Evolutionary conservation across 2,113 vertebrate genomes (phyloP), one percentile per base, ranked within the genome.

Genomic region (Miniopterus natalensis): DNA sequence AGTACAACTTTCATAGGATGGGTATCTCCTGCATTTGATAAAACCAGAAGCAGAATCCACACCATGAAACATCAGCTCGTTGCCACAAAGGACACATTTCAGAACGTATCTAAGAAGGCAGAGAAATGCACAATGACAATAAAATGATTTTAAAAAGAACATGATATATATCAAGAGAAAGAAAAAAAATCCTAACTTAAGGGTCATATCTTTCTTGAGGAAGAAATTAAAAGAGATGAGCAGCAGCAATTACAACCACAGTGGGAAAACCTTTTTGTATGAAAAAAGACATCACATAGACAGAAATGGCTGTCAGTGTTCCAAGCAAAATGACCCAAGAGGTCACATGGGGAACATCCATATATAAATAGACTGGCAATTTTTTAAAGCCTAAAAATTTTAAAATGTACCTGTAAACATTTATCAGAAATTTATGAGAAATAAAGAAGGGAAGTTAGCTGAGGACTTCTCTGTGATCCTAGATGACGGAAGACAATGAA

Each of bases 351-450:
- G 36, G 18, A 40, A 63, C 8, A 0, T 1, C 17, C 23, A 18
- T 0, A 0, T 23, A 31, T 11, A n/a, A 23, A 42, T 0, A 40
- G 45, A 40, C 1, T 1, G 8, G 9, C 0, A 9, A 51, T 21
- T n/a, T 83, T 47, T 8, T 36, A 71, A 84, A 84, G 36, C 42
- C 14, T 23, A 31, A 55, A 20, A 40, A 84, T 27, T 36, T 65
- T 11, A 53, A 49, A 42, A 23, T 3, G 0, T 13, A 2, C 6
- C 11, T 27, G 6, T 9, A 78, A 73, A 31, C 20, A 55, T 21
- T 55, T 47, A 42, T 12, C 14, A 59, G 51, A 23, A 2, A 55
- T 31, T 55, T 47, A 42, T 12, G 20, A 59, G 51, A 23, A 2
- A 55, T 31, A 42, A 1, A 21, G 15, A 65, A 8, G 14, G 12